Evolutionary conservation across 2,113 vertebrate species (phyloP).

Genomic region (Axis porcinus): DNA sequence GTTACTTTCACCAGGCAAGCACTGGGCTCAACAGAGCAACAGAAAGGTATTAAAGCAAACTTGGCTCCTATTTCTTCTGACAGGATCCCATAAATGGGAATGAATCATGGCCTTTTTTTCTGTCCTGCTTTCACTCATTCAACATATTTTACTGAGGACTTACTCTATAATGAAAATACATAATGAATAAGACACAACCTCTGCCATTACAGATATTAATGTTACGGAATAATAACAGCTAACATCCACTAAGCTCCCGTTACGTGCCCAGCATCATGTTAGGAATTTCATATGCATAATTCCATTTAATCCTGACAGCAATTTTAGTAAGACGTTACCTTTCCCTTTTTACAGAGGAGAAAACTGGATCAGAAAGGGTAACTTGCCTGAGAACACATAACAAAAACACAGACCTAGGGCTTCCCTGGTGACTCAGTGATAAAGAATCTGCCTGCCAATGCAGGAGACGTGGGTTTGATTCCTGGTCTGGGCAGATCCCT

Average conservation of each 20-base stretch:
- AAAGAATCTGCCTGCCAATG: background rate
- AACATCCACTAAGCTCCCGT: background rate
- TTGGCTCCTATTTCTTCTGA: background rate
- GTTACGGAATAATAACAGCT: background rate
- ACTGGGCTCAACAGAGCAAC: background rate
- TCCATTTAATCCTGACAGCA: background rate
- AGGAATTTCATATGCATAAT: background rate
- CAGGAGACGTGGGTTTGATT: background rate
- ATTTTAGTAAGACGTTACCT: background rate
- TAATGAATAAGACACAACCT: background rate
- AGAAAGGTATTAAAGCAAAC: background rate
- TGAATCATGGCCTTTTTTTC: background rate
- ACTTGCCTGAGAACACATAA: background rate
- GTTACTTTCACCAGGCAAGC: background rate
- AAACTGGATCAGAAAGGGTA: background rate
- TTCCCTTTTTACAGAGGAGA: background rate
- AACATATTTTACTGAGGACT: background rate
- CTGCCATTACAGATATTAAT: background rate
- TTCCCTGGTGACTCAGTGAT: background rate
- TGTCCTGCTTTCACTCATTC: background rate
- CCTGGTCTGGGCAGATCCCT: background rate
- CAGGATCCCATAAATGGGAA: background rate
- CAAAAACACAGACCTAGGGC: background rate
- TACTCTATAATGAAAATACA: background rate
- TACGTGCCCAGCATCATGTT: background rate